These are phyloP conservation scores for Manacus vitellinus DNA, from an alignment of 2,113 vertebrate genomes.

Conservation along the genomic window DNA sequence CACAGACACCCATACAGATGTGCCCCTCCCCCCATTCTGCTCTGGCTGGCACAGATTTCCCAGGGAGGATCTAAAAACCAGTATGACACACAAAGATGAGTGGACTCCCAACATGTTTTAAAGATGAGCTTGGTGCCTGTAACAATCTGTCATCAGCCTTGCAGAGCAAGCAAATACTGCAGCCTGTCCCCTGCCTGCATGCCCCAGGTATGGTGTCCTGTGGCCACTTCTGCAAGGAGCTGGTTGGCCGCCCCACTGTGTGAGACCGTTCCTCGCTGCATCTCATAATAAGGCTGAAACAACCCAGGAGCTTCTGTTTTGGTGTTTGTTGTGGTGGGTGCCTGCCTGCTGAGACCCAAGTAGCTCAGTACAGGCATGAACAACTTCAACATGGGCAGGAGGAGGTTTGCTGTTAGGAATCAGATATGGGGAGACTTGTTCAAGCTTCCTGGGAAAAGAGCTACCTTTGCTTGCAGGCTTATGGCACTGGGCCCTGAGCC, in stretches of 20 bases:
- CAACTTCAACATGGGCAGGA: not conserved
- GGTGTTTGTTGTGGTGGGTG: not conserved
- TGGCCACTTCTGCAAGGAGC: rapidly evolving
- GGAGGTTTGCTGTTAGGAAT: not conserved
- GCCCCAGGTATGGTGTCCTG: not conserved
- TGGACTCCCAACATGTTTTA: not conserved
- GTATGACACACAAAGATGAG: not conserved
- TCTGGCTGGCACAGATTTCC: not conserved
- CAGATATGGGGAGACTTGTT: not conserved
- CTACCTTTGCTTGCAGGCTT: not conserved
- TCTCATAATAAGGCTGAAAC: not conserved
- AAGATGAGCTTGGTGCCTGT: not conserved
- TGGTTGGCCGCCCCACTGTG: rapidly evolving
- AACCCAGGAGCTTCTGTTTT: not conserved
- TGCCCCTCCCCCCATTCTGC: not conserved
- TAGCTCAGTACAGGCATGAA: not conserved
- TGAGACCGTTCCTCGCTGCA: rapidly evolving
- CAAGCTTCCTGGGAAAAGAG: not conserved
- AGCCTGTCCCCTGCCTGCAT: rapidly evolving
- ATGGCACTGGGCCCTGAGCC: not conserved
- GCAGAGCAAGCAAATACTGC: not conserved
- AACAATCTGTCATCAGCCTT: not conserved
- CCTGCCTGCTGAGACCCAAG: not conserved
- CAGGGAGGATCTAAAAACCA: not conserved
- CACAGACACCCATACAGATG: not conserved